Conservation (phyloP, 2,797 vertebrate species). For the Coracias cyanogaster region DNA sequence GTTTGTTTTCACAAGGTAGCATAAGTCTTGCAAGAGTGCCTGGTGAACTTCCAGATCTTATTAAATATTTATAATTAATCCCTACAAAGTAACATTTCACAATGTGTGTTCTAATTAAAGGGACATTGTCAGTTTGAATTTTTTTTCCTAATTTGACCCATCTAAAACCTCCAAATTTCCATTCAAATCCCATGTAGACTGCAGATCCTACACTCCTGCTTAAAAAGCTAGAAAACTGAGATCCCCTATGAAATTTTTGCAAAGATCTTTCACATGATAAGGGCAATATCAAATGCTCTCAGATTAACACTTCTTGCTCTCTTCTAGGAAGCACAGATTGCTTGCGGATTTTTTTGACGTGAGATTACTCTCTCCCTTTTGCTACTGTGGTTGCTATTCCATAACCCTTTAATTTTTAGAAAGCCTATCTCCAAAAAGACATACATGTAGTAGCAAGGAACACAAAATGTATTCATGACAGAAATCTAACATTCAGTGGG, state of each 20-base stretch:
- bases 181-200: not conserved
- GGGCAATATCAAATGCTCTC: not conserved
- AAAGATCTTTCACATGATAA: not conserved
- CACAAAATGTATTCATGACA: not conserved
- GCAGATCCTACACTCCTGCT: not conserved
- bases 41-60: conserved; percentile 68
- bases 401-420: not conserved
- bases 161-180: conserved; percentile 14
- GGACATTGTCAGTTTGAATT: conserved; percentile 56
- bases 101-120: conserved; percentile 71
- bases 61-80: conserved; percentile 77
- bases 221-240: not conserved
- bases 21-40: conserved; percentile 37
- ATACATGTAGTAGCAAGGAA: not conserved
- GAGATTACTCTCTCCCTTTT: not conserved
- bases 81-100: conserved; percentile 66
- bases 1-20: conserved; percentile 58
- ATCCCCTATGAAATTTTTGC: not conserved
- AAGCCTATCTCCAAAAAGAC: not conserved
- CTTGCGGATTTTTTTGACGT: not conserved
- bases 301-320: not conserved
- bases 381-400: not conserved
- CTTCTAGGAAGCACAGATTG: not conserved
- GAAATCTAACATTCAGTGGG: not conserved
- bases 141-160: conserved; percentile 33